A percentile compares a stretch with the other conserved stretches of the same genome.
phyloP scores from a whole-genome alignment of 1,140 invertebrate species.

The Phymorhynchus buccinoides region DNA sequence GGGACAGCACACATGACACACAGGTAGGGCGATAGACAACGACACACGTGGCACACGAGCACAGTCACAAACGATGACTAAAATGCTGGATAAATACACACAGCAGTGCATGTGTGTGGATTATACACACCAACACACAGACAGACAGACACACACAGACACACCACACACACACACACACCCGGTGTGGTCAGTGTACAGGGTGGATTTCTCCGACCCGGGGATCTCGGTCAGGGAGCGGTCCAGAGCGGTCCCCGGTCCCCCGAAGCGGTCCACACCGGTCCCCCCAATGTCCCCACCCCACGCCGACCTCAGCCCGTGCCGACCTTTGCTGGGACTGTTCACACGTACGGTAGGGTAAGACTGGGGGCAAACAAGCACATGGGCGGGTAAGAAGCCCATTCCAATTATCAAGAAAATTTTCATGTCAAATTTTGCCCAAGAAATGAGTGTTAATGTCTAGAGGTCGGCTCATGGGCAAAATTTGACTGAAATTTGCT shows the following conservation, averaged over 20 bases:
- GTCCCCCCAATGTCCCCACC: slow-evolving; percentile 71
- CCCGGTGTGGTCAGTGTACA: slow-evolving; percentile 24
- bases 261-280: slow-evolving; percentile 67
- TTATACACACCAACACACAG: background rate
- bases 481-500: too few relatives aligned
- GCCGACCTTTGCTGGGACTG: slow-evolving; percentile 62
- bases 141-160: background rate
- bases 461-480: too few relatives aligned
- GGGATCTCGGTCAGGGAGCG: slow-evolving; percentile 36
- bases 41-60: slow-evolving; percentile 3
- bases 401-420: too few relatives aligned
- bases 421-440: too few relatives aligned
- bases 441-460: too few relatives aligned
- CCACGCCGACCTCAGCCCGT: slow-evolving; percentile 67
- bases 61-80: too few relatives aligned
- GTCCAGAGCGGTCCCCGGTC: slow-evolving; percentile 57
- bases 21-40: background rate
- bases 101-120: background rate
- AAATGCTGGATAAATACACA: background rate
- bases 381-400: too few relatives aligned
- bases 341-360: too few relatives aligned
- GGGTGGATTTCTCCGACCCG: background rate
- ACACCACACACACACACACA: slow-evolving; percentile 6
- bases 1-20: background rate
- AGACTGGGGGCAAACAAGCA: too few relatives aligned